Conservation (phyloP, 2,888 invertebrate species). For the Oithona nana region DNA sequence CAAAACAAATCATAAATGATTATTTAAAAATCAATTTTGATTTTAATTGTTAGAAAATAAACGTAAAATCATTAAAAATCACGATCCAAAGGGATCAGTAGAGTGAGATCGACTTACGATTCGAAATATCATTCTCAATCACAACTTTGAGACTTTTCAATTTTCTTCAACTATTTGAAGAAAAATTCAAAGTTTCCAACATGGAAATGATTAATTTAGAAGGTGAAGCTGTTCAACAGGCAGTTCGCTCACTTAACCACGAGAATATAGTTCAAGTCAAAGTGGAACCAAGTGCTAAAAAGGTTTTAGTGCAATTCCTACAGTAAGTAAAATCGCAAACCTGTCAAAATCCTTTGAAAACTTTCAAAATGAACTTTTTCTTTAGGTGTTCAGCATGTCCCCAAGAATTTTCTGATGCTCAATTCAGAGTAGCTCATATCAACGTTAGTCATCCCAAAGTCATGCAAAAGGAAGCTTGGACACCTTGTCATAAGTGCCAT, state of each 20-base stretch:
- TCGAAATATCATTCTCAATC: too few species aligned
- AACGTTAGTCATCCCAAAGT: background rate
- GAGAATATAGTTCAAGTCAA: background rate
- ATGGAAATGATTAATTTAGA: background rate
- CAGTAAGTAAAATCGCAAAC: background rate
- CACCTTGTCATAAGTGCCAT: background rate
- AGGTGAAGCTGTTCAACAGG: background rate
- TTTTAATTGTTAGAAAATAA: too few species aligned
- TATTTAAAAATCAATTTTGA: too few species aligned
- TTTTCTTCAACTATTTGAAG: too few species aligned
- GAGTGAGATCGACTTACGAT: too few species aligned
- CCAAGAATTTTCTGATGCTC: background rate
- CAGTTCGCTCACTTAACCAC: background rate
- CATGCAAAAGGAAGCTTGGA: background rate
- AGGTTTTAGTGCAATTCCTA: background rate
- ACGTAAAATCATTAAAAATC: too few species aligned
- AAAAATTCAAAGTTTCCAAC: too few species aligned
- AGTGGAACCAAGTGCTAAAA: background rate
- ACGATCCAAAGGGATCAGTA: too few species aligned
- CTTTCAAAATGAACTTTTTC: background rate
- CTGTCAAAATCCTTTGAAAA: background rate
- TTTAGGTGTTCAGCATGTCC: background rate
- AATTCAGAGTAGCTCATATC: background rate
- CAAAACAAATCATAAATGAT: too few species aligned
- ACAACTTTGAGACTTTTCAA: too few species aligned